Conservation (phyloP, 2,888 invertebrate species). For the Maniola hyperantus region DNA sequence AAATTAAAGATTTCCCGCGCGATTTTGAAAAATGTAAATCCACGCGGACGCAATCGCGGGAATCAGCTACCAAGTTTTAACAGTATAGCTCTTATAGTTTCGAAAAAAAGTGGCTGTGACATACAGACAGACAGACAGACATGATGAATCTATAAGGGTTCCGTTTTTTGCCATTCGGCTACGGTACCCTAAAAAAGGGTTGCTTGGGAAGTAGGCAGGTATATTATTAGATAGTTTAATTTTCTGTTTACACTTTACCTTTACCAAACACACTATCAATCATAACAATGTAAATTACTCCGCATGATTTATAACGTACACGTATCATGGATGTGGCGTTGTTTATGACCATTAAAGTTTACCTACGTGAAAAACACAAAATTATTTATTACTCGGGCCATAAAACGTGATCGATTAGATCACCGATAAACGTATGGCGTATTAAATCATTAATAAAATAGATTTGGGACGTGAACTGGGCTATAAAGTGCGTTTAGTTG, state of each 20-base stretch:
- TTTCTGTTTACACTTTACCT: neutral
- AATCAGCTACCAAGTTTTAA: too few species aligned
- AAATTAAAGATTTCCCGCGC: too few species aligned
- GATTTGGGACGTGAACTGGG: constrained; percentile 56
- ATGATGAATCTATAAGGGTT: too few species aligned
- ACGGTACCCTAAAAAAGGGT: too few species aligned
- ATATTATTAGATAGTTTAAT: neutral
- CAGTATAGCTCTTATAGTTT: too few species aligned
- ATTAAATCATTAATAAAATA: constrained; percentile 67
- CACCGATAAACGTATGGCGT: constrained; percentile 44
- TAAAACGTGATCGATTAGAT: constrained; percentile 50
- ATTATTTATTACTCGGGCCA: constrained; percentile 41
- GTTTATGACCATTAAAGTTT: constrained; percentile 2
- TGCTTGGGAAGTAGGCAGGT: too few species aligned
- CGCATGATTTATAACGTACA: neutral
- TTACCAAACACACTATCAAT: neutral
- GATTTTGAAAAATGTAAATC: too few species aligned
- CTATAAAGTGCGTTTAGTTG: constrained; percentile 62
- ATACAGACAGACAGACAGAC: too few species aligned
- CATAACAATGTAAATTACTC: constrained; percentile 1
- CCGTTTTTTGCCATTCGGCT: too few species aligned
- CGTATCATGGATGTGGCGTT: neutral
- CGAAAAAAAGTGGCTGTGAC: too few species aligned
- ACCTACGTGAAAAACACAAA: constrained; percentile 20
- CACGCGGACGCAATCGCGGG: too few species aligned